Evolutionary conservation across 2,888 invertebrate genomes (phyloP).

Genomic region (Pachymerium ferrugineum): DNA sequence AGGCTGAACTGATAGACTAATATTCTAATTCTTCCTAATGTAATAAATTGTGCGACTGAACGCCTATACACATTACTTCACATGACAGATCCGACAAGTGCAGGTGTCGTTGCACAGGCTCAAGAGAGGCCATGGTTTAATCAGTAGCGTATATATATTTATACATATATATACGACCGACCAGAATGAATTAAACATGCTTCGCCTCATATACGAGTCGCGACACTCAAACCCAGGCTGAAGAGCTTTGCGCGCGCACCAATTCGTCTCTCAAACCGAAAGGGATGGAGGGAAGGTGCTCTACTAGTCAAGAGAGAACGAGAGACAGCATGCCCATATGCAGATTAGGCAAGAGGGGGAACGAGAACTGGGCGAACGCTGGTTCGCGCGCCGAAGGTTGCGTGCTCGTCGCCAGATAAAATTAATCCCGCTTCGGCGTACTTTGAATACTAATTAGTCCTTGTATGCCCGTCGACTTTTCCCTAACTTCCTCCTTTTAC

Average conservation of each 20-base stretch:
- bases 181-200: slow-evolving; percentile 27
- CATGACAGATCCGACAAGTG: slow-evolving; percentile 8
- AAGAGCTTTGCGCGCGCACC: slow-evolving; percentile 28
- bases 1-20: not conserved
- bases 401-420: slow-evolving; percentile 34
- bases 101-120: slow-evolving; percentile 11
- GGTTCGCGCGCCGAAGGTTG: slow-evolving; percentile 28
- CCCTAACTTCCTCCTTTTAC: slow-evolving; percentile 24
- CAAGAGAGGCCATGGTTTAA: slow-evolving; percentile 17
- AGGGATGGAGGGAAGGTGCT: slow-evolving; percentile 5
- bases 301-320: not conserved
- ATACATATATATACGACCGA: slow-evolving; percentile 2
- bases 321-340: slow-evolving; percentile 31
- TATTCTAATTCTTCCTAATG: not conserved
- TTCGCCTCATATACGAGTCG: slow-evolving; percentile 20
- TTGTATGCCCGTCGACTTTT: slow-evolving; percentile 11
- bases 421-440: slow-evolving; percentile 34
- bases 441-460: slow-evolving; percentile 34
- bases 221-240: slow-evolving; percentile 20
- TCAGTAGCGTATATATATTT: slow-evolving; percentile 16
- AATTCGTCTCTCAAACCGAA: slow-evolving; percentile 8
- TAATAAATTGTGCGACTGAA: not conserved
- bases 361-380: slow-evolving; percentile 22
- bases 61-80: not conserved
- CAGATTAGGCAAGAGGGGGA: slow-evolving; percentile 31